Conservation (phyloP, 2,888 invertebrate genomes). For the Frankliniella fusca region DNA sequence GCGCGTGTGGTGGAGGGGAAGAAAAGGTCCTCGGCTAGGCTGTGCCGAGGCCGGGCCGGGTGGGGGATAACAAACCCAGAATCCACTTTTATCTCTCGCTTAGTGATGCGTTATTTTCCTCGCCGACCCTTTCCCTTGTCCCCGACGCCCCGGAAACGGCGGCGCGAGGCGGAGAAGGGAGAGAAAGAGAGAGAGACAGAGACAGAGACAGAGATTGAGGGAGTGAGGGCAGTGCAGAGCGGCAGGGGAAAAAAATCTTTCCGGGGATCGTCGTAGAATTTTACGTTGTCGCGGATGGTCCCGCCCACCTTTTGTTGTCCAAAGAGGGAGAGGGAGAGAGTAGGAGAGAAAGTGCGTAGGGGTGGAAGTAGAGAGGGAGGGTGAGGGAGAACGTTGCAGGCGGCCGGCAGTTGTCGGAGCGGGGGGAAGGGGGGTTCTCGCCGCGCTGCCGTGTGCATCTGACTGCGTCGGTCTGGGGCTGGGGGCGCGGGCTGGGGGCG, state of each 20-base stretch:
- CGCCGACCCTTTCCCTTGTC: not conserved
- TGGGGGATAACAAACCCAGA: not conserved
- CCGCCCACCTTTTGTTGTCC: no score
- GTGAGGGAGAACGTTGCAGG: not conserved
- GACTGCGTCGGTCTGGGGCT: not conserved
- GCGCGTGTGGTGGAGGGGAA: not conserved
- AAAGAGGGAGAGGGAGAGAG: not conserved
- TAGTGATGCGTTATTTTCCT: not conserved
- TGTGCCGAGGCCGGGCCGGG: not conserved
- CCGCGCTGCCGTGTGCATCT: no score
- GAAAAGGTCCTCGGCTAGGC: not conserved
- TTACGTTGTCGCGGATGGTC: not conserved
- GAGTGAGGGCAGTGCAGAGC: not conserved
- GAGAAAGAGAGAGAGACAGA: not conserved
- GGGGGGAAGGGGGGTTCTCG: not conserved
- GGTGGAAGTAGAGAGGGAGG: not conserved
- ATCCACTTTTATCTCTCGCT: conserved; percentile 14
- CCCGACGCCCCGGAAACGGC: not conserved
- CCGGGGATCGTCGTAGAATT: not conserved
- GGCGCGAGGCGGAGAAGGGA: not conserved
- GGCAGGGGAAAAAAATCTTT: not conserved
- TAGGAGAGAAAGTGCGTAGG: not conserved
- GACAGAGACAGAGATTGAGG: not conserved
- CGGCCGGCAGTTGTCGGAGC: not conserved
- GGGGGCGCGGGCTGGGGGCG: not conserved